Conservation (phyloP, 2,888 invertebrate genomes). For the Polydrusus tereticollis region DNA sequence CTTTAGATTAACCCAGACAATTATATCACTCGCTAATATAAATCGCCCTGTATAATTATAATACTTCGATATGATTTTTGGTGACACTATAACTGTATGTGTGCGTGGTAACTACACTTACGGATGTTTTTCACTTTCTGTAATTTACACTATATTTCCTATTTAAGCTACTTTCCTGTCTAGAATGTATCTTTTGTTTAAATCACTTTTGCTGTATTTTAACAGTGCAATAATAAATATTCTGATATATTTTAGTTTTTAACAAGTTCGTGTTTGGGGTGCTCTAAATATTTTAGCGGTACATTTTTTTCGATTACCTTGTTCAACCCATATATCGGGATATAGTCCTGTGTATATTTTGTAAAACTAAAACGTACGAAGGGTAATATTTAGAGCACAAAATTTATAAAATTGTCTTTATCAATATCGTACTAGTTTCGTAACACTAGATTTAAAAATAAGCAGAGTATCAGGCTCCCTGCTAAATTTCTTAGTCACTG, state of each 20-base stretch:
- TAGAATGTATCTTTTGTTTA: slow-evolving; percentile 33
- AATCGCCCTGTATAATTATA: slow-evolving; percentile 54
- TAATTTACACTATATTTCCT: slow-evolving; percentile 43
- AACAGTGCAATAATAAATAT: slow-evolving; percentile 50
- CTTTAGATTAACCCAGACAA: slow-evolving; percentile 20
- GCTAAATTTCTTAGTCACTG: slow-evolving; percentile 27
- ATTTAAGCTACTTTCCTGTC: slow-evolving; percentile 37
- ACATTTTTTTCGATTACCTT: slow-evolving; percentile 52
- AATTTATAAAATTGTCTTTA: slow-evolving; percentile 53
- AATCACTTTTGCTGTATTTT: slow-evolving; percentile 48
- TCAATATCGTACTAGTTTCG: slow-evolving; percentile 34
- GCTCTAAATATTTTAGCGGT: slow-evolving; percentile 51
- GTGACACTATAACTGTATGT: slow-evolving; percentile 63
- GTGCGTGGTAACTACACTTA: slow-evolving; percentile 64
- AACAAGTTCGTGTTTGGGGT: slow-evolving; percentile 53
- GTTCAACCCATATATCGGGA: slow-evolving; percentile 49
- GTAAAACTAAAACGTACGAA: slow-evolving; percentile 39
- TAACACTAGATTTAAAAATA: slow-evolving; percentile 37
- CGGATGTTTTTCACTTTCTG: slow-evolving; percentile 45
- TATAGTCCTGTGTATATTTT: slow-evolving; percentile 64
- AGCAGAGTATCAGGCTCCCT: slow-evolving; percentile 17
- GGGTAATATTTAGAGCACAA: slow-evolving; percentile 57
- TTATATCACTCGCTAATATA: slow-evolving; percentile 49
- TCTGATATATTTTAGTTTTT: slow-evolving; percentile 53
- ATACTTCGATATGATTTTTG: slow-evolving; percentile 63